phyloP scores from a whole-genome alignment of 2,888 invertebrate species.

The Parnassius apollo region DNA sequence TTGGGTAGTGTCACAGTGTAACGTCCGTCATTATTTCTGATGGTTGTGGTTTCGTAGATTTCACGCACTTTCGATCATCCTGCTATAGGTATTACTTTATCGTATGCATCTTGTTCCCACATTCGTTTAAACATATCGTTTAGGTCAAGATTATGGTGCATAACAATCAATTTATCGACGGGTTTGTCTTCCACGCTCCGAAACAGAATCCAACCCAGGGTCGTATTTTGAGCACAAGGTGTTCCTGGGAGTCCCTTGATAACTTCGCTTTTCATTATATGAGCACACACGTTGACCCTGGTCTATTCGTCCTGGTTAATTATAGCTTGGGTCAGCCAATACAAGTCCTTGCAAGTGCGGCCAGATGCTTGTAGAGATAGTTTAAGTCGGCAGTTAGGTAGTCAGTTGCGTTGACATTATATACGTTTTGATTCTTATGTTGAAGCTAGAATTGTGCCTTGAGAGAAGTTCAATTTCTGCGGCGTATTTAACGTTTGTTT shows the following conservation, averaged over 20 bases:
- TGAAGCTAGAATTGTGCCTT: not conserved
- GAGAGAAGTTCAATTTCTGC: not conserved
- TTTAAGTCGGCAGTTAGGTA: too few relatives aligned
- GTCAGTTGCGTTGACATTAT: not conserved
- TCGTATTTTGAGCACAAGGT: too few relatives aligned
- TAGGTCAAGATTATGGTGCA: conserved; percentile 26
- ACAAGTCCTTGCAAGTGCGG: not conserved
- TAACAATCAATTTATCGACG: conserved; percentile 16
- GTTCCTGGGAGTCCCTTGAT: not conserved
- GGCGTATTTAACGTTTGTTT: not conserved
- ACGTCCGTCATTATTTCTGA: too few relatives aligned
- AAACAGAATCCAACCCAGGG: too few relatives aligned
- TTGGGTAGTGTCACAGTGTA: conserved; percentile 27
- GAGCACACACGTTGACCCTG: too few relatives aligned
- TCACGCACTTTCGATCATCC: conserved; percentile 27
- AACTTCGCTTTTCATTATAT: not conserved
- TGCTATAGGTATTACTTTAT: conserved; percentile 25
- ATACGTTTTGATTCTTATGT: not conserved
- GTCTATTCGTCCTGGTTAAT: too few relatives aligned
- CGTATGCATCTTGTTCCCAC: conserved; percentile 30
- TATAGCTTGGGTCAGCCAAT: too few relatives aligned
- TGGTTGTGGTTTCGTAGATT: too few relatives aligned
- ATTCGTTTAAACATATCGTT: conserved; percentile 29
- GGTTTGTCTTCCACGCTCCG: not conserved
- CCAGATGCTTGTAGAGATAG: not conserved